Conservation (phyloP, 23 tunicate species). For the Phallusia fumigata region DNA sequence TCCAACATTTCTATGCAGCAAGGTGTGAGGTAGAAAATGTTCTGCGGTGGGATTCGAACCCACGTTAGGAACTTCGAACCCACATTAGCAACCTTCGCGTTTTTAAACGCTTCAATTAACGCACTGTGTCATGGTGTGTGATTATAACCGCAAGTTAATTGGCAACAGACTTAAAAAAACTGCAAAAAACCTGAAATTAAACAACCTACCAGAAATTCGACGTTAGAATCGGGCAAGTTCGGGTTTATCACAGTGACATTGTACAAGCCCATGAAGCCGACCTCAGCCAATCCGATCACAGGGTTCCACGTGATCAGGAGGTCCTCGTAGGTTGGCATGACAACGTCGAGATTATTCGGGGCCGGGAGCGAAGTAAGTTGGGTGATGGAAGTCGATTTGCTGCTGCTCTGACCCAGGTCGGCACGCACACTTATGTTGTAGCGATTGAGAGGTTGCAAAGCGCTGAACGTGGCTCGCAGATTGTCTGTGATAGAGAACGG, state of each 20-base stretch:
- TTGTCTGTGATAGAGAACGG: too few species aligned
- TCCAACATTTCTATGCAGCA: too few species aligned
- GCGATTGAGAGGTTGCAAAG: conserved; percentile 6
- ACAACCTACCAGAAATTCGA: background rate
- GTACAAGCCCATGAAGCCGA: conserved; percentile 26
- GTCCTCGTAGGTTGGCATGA: conserved; percentile 22
- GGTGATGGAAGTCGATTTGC: background rate
- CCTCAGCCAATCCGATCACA: conserved; percentile 20
- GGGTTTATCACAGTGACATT: conserved; percentile 6
- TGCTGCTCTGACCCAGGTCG: conserved; percentile 4
- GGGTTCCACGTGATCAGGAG: conserved; percentile 20
- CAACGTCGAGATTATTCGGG: conserved; percentile 10
- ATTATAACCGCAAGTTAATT: too few species aligned
- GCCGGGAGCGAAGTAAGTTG: conserved; percentile 10
- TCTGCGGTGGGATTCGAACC: too few species aligned
- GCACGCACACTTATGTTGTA: conserved; percentile 29
- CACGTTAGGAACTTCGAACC: too few species aligned
- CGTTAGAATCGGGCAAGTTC: background rate
- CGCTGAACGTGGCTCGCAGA: background rate
- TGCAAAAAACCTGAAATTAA: too few species aligned
- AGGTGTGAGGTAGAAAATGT: too few species aligned
- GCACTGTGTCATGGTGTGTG: too few species aligned
- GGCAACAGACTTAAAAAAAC: too few species aligned
- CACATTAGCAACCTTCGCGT: too few species aligned
- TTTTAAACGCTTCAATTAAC: too few species aligned